A percentile compares a stretch with the other conserved stretches of the same genome.
phyloP scores from a whole-genome alignment of 1,140 invertebrate species.

The Drosophila ercepeae region DNA sequence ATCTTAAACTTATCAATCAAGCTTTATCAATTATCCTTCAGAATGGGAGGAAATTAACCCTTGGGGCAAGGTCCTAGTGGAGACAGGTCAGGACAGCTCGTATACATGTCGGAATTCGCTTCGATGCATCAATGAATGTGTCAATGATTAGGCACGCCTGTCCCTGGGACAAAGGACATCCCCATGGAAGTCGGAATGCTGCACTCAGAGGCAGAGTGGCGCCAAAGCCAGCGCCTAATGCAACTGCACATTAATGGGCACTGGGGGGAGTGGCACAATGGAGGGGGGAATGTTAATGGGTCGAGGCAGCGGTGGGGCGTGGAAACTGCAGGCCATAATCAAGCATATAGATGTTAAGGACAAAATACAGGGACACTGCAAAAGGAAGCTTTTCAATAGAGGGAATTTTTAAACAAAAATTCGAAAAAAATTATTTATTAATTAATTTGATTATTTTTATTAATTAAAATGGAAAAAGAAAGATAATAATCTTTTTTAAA shows the following conservation, averaged over 20 bases:
- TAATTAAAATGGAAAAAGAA: neutral
- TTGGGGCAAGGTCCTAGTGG: neutral
- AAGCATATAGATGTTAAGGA: constrained; percentile 56
- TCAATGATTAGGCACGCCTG: constrained; percentile 68
- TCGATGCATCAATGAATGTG: constrained; percentile 76
- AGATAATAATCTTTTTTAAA: too few relatives aligned
- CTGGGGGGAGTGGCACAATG: neutral
- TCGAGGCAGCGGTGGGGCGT: neutral
- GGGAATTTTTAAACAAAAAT: too few relatives aligned
- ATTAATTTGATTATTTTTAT: neutral
- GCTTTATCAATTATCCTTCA: too few relatives aligned
- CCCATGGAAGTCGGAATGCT: constrained; percentile 67
- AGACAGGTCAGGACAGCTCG: constrained; percentile 52
- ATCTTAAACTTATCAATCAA: too few relatives aligned
- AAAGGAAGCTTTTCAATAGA: neutral
- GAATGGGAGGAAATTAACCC: too few relatives aligned
- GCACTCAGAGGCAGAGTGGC: constrained; percentile 31
- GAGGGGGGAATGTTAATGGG: neutral
- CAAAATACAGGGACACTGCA: constrained; percentile 8
- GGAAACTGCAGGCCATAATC: constrained; percentile 61
- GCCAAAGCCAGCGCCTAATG: constrained; percentile 54
- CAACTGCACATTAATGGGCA: constrained; percentile 50
- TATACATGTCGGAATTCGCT: constrained; percentile 63
- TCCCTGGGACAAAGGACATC: constrained; percentile 3
- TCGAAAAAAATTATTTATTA: too few relatives aligned